Conservation (phyloP, 2,113 vertebrate genomes). For the Petaurus breviceps region DNA sequence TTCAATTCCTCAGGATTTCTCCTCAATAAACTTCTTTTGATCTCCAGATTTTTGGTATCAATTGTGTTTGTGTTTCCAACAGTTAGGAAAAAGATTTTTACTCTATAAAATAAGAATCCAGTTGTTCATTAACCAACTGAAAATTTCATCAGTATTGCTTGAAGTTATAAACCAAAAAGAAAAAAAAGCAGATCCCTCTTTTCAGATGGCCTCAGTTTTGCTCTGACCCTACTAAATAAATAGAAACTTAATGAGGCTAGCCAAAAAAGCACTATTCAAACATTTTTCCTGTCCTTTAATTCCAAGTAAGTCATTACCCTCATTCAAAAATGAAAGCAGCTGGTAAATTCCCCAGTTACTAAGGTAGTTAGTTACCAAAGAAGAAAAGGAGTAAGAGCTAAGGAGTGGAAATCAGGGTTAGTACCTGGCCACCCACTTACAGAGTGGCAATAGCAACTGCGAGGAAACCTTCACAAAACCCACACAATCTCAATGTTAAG, state of each 20-base stretch:
- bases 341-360: background rate
- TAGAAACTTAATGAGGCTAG: background rate
- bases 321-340: background rate
- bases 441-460: too few relatives aligned
- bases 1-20: too few relatives aligned
- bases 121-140: slow-evolving; percentile 17
- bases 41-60: too few relatives aligned
- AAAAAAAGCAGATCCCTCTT: background rate
- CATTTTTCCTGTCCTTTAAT: background rate
- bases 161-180: background rate
- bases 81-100: background rate
- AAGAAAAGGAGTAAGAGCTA: too few relatives aligned
- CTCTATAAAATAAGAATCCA: slow-evolving; percentile 12
- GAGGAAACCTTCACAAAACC: too few relatives aligned
- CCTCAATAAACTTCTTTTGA: too few relatives aligned
- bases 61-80: too few relatives aligned
- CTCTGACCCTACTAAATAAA: background rate
- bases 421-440: too few relatives aligned
- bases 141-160: background rate
- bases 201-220: background rate
- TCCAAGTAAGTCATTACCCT: background rate
- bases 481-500: too few relatives aligned
- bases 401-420: too few relatives aligned
- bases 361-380: background rate
- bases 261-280: background rate